Evolutionary conservation across 2,888 invertebrate species (phyloP), one percentile per base, ranked within the genome.

Genomic region (Schizaphis graminum): DNA sequence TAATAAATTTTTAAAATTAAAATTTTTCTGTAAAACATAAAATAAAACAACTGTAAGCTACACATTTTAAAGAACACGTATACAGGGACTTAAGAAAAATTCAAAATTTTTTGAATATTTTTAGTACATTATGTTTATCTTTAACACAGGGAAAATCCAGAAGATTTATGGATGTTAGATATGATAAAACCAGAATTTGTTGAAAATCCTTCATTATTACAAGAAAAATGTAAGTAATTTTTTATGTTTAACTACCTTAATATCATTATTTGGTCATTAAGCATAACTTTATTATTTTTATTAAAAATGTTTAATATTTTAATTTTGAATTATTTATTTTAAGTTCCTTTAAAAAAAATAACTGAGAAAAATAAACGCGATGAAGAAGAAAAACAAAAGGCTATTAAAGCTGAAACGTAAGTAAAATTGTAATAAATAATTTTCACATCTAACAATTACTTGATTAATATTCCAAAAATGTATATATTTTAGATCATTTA

Each of bases 141-240:
- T n/a, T 95, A 95, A 95, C 96, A 94, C 95, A 96, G 96, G 95
- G 96, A 96, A 96, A 96, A 96, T 94, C 95, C 96, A 94, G 96
- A 96, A 94, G 96, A 96, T 95, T 53, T 26, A 61, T 94, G 94
- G 90, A 92, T 95, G 92, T 94, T 91, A 84, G 94, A 95, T 77
- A 95, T 95, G 94, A 89, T 95, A 49, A 95, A 94, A 35, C 44
- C 95, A 90, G 94, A 95, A 93, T 95, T 91, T 94, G 95, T 95
- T 5, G 94, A 95, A 56, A 92, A 94, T 94, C 94, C 95, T 47
- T 41, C 88, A 24, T 88, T 94, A 0, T 89, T 95, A 47, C 92
- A 92, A 84, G 92, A 94, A 89, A 94, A 95, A 92, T 95, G 95
- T 95, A 94, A 94, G 94, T 91, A 13, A 8, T 67, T 28, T 35